phyloP scores from a whole-genome alignment of 2,113 vertebrate genomes.

The Pelecanoides urinatrix region DNA sequence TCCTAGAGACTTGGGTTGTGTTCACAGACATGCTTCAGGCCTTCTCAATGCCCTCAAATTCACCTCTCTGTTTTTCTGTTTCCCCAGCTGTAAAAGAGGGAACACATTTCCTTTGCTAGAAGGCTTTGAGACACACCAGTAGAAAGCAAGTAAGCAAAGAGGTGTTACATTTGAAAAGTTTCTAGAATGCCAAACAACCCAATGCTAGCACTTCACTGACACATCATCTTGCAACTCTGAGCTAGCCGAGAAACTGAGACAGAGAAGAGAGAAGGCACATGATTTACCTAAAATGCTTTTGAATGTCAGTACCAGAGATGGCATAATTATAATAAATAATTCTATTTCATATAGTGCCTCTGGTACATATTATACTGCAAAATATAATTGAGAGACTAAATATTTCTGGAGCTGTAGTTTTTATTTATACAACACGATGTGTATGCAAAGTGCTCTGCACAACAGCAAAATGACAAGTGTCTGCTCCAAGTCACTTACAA shows the following conservation, averaged over 20 bases:
- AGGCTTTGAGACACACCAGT: not conserved
- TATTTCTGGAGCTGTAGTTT: conserved; percentile 6
- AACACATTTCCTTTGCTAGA: not conserved
- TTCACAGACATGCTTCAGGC: not conserved
- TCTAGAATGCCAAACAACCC: not conserved
- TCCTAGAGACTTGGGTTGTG: not conserved
- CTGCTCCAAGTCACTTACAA: conserved; percentile 11
- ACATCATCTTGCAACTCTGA: not conserved
- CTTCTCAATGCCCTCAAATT: not conserved
- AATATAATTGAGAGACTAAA: not conserved
- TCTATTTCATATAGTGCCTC: not conserved
- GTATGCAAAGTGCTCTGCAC: not conserved
- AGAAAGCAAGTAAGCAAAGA: not conserved
- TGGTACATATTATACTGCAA: not conserved
- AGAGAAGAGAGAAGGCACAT: not conserved
- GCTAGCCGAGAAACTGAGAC: not conserved
- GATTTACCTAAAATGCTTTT: not conserved
- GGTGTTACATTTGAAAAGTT: not conserved
- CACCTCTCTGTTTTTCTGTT: not conserved
- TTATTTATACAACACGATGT: not conserved
- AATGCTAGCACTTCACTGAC: not conserved
- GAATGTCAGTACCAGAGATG: not conserved
- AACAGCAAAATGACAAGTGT: conserved; percentile 4
- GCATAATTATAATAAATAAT: conserved; percentile 20
- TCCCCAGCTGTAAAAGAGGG: not conserved